These are phyloP conservation scores for Paratrypauchen microcephalus DNA, from an alignment of 2,797 vertebrate genomes.

Conservation along the genomic window DNA sequence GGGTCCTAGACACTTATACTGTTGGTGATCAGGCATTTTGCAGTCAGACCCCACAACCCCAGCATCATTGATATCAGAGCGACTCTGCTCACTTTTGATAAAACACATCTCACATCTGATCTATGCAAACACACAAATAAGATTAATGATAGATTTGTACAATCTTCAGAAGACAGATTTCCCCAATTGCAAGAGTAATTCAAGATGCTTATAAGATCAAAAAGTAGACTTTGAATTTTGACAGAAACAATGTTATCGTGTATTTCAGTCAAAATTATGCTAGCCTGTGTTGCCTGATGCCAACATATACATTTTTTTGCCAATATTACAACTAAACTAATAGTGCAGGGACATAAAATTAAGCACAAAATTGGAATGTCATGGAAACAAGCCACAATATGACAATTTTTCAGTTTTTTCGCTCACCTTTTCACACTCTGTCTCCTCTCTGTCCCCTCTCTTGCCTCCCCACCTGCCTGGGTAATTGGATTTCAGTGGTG, in stretches of 20 bases:
- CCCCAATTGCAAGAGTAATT: slow-evolving; percentile 45
- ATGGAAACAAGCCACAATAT: slow-evolving; percentile 29
- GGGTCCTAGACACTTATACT: slow-evolving; percentile 22
- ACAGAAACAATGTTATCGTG: neutral
- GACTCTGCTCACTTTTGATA: slow-evolving; percentile 53
- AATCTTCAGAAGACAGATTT: slow-evolving; percentile 53
- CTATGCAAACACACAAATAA: slow-evolving; percentile 49
- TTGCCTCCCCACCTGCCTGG: slow-evolving; percentile 60
- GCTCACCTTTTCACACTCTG: slow-evolving; percentile 16
- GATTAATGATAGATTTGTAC: slow-evolving; percentile 50
- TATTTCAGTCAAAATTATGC: no score
- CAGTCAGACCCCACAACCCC: slow-evolving; percentile 31
- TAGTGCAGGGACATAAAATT: slow-evolving; percentile 9
- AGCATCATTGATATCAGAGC: slow-evolving; percentile 49
- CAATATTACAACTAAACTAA: neutral
- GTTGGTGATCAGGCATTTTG: neutral
- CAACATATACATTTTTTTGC: neutral
- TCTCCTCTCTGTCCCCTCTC: slow-evolving; percentile 29
- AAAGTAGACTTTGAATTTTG: slow-evolving; percentile 36
- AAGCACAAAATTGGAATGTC: slow-evolving; percentile 5
- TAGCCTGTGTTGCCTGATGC: neutral
- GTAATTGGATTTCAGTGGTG: slow-evolving; percentile 71
- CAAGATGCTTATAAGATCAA: slow-evolving; percentile 37
- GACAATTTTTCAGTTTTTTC: slow-evolving; percentile 31
- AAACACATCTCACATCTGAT: slow-evolving; percentile 56